Percentiles rank a stretch among this genome's conserved stretches.
Evolutionary conservation across 2,888 invertebrate genomes (phyloP).

Genomic region (Agonopterix alstromeriana): DNA sequence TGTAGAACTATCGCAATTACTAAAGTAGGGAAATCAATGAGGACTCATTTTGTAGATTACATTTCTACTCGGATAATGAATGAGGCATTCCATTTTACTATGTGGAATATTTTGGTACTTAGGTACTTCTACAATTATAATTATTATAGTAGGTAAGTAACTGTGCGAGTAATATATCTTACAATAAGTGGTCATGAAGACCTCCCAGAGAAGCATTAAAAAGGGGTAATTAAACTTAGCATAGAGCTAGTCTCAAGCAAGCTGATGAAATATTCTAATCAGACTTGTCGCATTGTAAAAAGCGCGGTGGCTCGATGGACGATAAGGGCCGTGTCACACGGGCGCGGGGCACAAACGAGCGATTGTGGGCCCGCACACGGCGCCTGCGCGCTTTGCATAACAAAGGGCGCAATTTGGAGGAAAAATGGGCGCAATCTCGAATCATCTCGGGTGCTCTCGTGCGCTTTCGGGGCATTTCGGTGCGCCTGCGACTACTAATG

Average conservation of each 20-base stretch:
- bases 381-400: slow-evolving; percentile 73
- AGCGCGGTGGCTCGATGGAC: slow-evolving; percentile 49
- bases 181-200: not conserved
- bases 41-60: slow-evolving; percentile 63
- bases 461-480: slow-evolving; percentile 27
- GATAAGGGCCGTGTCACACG: slow-evolving; percentile 64
- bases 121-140: too few relatives aligned
- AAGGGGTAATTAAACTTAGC: slow-evolving; percentile 44
- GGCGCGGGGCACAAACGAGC: slow-evolving; percentile 50
- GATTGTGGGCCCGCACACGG: slow-evolving; percentile 70
- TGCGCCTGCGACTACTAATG: slow-evolving; percentile 43
- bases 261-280: slow-evolving; percentile 73
- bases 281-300: slow-evolving; percentile 62
- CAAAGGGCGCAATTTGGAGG: slow-evolving; percentile 75
- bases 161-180: too few relatives aligned
- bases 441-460: slow-evolving; percentile 44
- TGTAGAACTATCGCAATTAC: slow-evolving; percentile 55
- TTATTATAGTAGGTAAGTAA: too few relatives aligned
- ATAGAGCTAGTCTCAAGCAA: slow-evolving; percentile 41
- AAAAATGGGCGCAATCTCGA: slow-evolving; percentile 69
- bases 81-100: slow-evolving; percentile 39
- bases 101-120: slow-evolving; percentile 24
- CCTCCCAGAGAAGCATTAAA: not conserved
- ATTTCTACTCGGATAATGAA: slow-evolving; percentile 51
- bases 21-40: slow-evolving; percentile 65